Conservation (phyloP, 2,113 vertebrate genomes). For the Peromyscus leucopus region DNA sequence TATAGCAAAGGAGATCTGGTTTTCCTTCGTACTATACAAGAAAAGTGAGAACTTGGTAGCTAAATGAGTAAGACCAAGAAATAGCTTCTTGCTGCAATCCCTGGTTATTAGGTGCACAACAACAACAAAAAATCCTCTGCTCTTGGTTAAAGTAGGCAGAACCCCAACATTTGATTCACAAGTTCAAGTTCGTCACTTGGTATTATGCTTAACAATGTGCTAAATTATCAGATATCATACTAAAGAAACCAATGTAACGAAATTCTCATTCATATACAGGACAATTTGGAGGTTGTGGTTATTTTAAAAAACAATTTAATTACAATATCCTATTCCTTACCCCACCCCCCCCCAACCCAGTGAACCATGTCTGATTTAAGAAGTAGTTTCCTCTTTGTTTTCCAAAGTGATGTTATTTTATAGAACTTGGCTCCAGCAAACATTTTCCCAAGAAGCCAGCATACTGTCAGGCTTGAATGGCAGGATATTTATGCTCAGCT, state of each 20-base stretch:
- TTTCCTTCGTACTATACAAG: neutral
- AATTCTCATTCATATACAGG: slow-evolving; percentile 2
- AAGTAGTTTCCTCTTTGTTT: neutral
- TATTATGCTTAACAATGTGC: neutral
- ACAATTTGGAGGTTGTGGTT: neutral
- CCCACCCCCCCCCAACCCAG: neutral
- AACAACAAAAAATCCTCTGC: neutral
- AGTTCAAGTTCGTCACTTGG: neutral
- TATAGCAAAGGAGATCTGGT: neutral
- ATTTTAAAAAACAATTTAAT: neutral
- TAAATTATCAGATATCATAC: neutral
- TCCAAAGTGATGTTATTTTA: neutral
- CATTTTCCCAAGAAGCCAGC: neutral
- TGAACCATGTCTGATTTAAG: neutral
- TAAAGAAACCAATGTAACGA: neutral
- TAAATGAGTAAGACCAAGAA: neutral
- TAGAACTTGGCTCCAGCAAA: slow-evolving; percentile 17
- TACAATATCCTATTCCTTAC: neutral
- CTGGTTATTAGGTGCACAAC: neutral
- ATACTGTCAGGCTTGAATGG: neutral
- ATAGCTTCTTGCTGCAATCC: neutral
- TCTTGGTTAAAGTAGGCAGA: slow-evolving; percentile 14
- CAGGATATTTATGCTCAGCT: neutral
- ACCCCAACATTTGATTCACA: neutral
- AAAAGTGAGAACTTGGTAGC: slow-evolving; percentile 12